Base-by-base conservation (phyloP, 2,797 vertebrate genomes). In the Forpus xanthops region DNA sequence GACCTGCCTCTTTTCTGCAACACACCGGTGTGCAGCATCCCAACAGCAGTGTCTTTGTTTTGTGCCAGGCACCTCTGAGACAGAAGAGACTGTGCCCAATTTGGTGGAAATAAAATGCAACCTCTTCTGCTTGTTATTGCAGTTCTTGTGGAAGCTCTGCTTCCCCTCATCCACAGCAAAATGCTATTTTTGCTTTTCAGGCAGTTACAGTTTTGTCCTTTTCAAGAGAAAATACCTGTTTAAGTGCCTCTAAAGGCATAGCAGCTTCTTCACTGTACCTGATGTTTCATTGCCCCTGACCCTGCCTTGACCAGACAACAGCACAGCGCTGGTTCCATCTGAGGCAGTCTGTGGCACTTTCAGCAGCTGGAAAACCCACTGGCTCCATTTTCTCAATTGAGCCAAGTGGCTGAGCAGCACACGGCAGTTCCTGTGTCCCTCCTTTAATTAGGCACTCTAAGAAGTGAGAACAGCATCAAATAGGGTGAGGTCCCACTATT, bases 391-490 rank as follows among this genome's bases (percentile, higher is more conserved):
- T 87, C 72, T 89, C 84, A 86, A 9, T 53, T 58, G 31, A 49
- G 66, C 41, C 47, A 44, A 91, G 41, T 66, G 80, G 50, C 81
- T 82, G 80, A 94, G 83, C 50, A 50, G 70, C 68, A 74, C 87
- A 47, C 6, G 33, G 50, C 74, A 50, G 66, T 9, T 95, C 42
- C 37, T 80, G n/a, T 8, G n/a, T 76, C 52, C 73, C 15, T 92
- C 52, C 71, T 95, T 95, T 96, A 96, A 96, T 96, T 91, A 97
- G 95, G 47, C 74, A 74, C 90, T 85, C 93, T 30, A 67, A 87
- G 90, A 97, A 83, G 87, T 91, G 95, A 91, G 86, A 94, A 85
- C 42, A 67, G 58, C 91, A 95, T 92, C 80, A 95, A 83, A 87
- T 66, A 88, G 93, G 85, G 92, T 89, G 82, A 95, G 83, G 73